These are phyloP conservation scores for Pelobates fuscus DNA, from an alignment of 2,113 vertebrate species.

Conservation along the genomic window DNA sequence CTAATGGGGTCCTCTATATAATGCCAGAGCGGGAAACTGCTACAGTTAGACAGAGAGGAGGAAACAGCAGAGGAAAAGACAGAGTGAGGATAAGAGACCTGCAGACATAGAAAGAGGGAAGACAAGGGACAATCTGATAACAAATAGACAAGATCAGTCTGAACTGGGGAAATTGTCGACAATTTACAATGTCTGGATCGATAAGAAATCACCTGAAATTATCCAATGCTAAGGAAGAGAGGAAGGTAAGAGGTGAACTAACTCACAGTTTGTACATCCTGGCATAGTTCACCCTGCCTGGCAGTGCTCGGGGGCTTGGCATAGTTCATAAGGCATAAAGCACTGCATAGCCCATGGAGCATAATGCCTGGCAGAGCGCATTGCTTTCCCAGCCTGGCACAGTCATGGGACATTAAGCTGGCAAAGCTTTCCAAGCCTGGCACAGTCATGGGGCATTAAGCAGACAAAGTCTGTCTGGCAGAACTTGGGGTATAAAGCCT, in stretches of 20 bases:
- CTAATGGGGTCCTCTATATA: constrained; percentile 41
- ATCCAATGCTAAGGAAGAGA: constrained; percentile 78
- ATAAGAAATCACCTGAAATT: constrained; percentile 65
- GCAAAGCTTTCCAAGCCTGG: too few relatives aligned
- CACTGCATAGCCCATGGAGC: too few relatives aligned
- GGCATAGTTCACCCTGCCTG: neutral
- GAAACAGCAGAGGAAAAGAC: neutral
- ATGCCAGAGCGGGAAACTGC: constrained; percentile 46
- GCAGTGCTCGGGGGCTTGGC: too few relatives aligned
- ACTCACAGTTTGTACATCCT: neutral
- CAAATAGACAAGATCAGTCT: constrained; percentile 10
- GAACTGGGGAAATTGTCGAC: neutral
- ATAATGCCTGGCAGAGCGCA: too few relatives aligned
- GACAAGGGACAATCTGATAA: constrained; percentile 73
- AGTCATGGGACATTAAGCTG: too few relatives aligned
- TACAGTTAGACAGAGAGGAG: constrained; percentile 11
- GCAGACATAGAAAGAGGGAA: constrained; percentile 69
- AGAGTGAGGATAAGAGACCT: neutral
- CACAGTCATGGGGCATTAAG: too few relatives aligned
- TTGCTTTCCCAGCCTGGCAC: too few relatives aligned
- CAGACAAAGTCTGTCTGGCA: too few relatives aligned
- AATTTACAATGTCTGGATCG: constrained; percentile 74
- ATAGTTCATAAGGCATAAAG: too few relatives aligned
- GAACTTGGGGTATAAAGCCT: too few relatives aligned
- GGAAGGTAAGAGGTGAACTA: constrained; percentile 74